Percentiles rank a stretch among this genome's conserved stretches.
Evolutionary conservation across 1,140 invertebrate species (phyloP).

Genomic region (Drosophila tropicalis): DNA sequence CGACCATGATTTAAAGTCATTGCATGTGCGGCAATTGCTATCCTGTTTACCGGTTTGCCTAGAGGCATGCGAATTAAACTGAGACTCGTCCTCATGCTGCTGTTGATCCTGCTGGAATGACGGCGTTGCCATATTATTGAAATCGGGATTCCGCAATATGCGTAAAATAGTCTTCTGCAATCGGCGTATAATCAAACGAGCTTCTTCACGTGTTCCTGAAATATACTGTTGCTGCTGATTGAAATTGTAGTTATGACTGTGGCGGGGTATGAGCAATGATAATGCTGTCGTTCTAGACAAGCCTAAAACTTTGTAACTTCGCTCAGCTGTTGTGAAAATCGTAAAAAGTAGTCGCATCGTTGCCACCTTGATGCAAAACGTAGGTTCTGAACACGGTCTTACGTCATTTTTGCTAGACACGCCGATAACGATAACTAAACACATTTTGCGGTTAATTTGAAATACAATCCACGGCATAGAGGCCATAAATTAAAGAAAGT

Average conservation of each 20-base stretch:
- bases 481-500: neutral
- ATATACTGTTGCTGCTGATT: constrained; percentile 42
- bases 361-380: constrained; percentile 51
- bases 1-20: constrained; percentile 89
- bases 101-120: constrained; percentile 40
- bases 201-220: constrained; percentile 35
- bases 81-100: constrained; percentile 20
- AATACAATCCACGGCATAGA: neutral
- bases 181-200: constrained; percentile 56
- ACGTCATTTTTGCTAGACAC: constrained; percentile 6
- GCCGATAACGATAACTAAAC: constrained; percentile 5
- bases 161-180: constrained; percentile 57
- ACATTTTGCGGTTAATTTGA: neutral
- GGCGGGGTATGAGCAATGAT: constrained; percentile 45
- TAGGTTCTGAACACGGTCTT: constrained; percentile 14
- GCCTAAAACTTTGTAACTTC: constrained; percentile 47
- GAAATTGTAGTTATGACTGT: constrained; percentile 37
- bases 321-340: constrained; percentile 61
- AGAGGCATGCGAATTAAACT: constrained; percentile 33
- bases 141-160: constrained; percentile 55
- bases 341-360: constrained; percentile 56
- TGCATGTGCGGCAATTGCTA: constrained; percentile 87
- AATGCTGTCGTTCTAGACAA: constrained; percentile 4
- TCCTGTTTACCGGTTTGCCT: constrained; percentile 54
- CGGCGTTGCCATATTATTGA: constrained; percentile 43